phyloP scores from a whole-genome alignment of 1,140 invertebrate genomes.

The Chelonus insularis region DNA sequence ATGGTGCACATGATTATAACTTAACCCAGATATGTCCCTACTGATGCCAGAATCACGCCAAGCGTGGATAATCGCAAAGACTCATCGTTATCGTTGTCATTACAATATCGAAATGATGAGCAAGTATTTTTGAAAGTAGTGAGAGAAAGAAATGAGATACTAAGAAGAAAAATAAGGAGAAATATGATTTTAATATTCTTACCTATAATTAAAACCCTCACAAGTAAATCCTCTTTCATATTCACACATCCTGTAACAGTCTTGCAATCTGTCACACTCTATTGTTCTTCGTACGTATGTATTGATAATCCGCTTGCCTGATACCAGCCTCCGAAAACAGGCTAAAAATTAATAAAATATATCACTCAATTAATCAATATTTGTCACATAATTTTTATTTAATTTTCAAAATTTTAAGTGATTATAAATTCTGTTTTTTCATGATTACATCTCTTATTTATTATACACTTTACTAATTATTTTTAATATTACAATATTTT shows the following conservation, averaged over 20 bases:
- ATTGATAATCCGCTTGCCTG: constrained; percentile 69
- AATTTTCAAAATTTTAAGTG: too few relatives aligned
- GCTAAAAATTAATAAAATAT: constrained; percentile 59
- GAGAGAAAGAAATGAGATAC: too few relatives aligned
- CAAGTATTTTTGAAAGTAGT: too few relatives aligned
- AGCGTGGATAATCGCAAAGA: constrained; percentile 25
- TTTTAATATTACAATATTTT: neutral
- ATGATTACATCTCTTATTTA: too few relatives aligned
- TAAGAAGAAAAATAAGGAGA: too few relatives aligned
- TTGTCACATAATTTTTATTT: too few relatives aligned
- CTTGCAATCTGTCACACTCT: constrained; percentile 70
- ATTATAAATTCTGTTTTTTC: too few relatives aligned
- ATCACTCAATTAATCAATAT: too few relatives aligned
- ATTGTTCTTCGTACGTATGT: constrained; percentile 68
- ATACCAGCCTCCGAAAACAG: constrained; percentile 73
- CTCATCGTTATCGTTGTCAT: neutral
- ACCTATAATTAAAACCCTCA: constrained; percentile 83
- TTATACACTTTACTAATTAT: too few relatives aligned
- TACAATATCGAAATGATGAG: neutral
- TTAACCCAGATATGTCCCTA: constrained; percentile 31
- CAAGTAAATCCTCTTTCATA: constrained; percentile 73
- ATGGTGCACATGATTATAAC: constrained; percentile 27
- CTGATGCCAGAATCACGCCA: constrained; percentile 23
- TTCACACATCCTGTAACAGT: constrained; percentile 75
- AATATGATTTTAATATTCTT: constrained; percentile 34